Evolutionary conservation across 37 sponge, comb jelly and placozoan genomes (phyloP), one percentile per base, ranked within the genome.

Genomic region (Cladorhizidae sp.): DNA sequence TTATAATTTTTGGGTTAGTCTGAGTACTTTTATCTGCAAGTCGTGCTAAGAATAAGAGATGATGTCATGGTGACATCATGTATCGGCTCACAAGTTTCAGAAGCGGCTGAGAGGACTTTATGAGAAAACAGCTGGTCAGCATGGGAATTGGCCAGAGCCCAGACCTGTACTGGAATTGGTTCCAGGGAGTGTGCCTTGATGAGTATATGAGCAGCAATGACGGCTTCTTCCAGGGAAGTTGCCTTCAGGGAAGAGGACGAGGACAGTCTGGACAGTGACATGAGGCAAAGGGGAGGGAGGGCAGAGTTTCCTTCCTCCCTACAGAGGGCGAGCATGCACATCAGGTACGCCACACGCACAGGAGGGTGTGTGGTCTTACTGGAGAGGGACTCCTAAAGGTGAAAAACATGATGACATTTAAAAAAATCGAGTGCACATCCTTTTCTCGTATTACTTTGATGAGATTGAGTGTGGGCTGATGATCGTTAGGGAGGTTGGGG

Each of bases 211-310:
- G 25, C 42, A 22, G 78, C 75, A 9, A 74, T 75, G 36, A 89
- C 40, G 9, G 64, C 90, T 75, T 83, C 90, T 76, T 83, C 85
- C 31, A 89, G 35, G 1, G 57, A 38, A 57, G 85, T 40, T 23
- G 75, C 1, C 70, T 79, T 75, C 3, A 74, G 43, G 11, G 84
- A 78, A 33, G 79, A 15, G 3, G 56, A 38, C 2, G 50, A 42
- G 40, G 75, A 58, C 39, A 76, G 75, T 50, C 80, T 39, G 38
- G 74, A 81, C 54, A 89, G 26, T 41, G 52, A 55, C 76, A 62
- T 32, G 22, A n/a, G 29, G 23, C 40, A 15, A 22, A 72, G 54
- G 49, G 67, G 74, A 37, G 12, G 26, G 32, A 65, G 22, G 3
- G 65, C 42, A 52, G 73, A 64, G 21, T 69, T 18, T n/a, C 31